phyloP scores from a whole-genome alignment of 2,113 vertebrate species.

The Bos taurus region DNA sequence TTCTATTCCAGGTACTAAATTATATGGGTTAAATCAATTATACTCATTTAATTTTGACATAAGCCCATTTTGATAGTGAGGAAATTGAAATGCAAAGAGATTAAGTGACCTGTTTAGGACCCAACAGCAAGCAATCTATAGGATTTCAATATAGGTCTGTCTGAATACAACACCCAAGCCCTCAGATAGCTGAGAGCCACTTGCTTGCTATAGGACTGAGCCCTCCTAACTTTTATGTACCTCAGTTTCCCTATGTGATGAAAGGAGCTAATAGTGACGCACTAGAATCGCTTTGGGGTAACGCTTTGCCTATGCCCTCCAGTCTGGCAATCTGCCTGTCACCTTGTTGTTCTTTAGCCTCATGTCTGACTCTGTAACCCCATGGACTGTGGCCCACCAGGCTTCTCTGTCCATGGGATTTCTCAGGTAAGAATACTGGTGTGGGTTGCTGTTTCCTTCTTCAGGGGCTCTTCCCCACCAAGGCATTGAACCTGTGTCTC shows the following conservation, averaged over 20 bases:
- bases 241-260: background rate
- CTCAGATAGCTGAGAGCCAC: background rate
- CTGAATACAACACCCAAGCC: background rate
- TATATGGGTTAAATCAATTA: background rate
- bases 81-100: conserved; percentile 3
- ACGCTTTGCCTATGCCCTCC: background rate
- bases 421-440: background rate
- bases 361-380: background rate
- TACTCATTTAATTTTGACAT: conserved; percentile 30
- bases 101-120: background rate
- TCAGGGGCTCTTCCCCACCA: background rate
- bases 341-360: background rate
- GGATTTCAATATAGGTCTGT: background rate
- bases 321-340: background rate
- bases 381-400: background rate
- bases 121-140: background rate
- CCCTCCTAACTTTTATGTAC: background rate
- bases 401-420: background rate
- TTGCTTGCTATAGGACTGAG: background rate
- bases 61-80: conserved; percentile 35
- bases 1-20: background rate
- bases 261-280: background rate
- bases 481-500: background rate
- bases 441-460: background rate
- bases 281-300: background rate